Base-by-base conservation (phyloP, 2,113 vertebrate genomes). In the Crypturellus undulatus region DNA sequence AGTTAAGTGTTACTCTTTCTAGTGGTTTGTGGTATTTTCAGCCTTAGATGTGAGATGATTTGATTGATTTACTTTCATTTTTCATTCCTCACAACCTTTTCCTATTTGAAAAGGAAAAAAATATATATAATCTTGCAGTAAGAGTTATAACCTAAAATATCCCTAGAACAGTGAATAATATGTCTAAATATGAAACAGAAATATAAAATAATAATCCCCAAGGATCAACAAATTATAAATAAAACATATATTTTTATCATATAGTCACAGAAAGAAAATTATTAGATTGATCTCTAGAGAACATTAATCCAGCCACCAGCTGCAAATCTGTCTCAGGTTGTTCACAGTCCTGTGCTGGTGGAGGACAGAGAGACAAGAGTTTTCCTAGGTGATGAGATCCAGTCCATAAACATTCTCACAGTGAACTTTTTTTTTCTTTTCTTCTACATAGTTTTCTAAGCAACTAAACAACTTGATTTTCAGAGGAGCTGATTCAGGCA, bases 11-110 rank as follows among this genome's bases (percentile, higher is more conserved):
- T 67, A 71, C 30, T 45, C 13, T 59, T 12, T 69, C 17, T 32
- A 49, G 5, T 22, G 25, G 25, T 67, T 78, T 82, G 68, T 52
- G 49, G 16, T 18, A n/a, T 40, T 67, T 82, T 56, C n/a, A 78
- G 32, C 25, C 5, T 52, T 42, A 54, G 34, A 21, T 42, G 87
- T 69, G 38, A 80, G 38, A 36, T 63, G 56, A 79, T 76, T 79
- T 85, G 64, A 89, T 69, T 56, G 60, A 85, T 89, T 83, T 84
- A 70, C 79, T 81, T 82, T 79, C 22, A 43, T 69, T 95, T 18
- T 60, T 16, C 7, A 24, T 70, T 81, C 65, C 25, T n/a, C n/a
- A 65, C 38, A 71, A 38, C 22, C 76, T 73, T 40, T 42, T 20
- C 21, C 43, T 64, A 60, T n/a, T 38, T 75, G 43, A 89, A 75